Conservation (phyloP, 2,888 invertebrate genomes). For the Eremobia ochroleuca region DNA sequence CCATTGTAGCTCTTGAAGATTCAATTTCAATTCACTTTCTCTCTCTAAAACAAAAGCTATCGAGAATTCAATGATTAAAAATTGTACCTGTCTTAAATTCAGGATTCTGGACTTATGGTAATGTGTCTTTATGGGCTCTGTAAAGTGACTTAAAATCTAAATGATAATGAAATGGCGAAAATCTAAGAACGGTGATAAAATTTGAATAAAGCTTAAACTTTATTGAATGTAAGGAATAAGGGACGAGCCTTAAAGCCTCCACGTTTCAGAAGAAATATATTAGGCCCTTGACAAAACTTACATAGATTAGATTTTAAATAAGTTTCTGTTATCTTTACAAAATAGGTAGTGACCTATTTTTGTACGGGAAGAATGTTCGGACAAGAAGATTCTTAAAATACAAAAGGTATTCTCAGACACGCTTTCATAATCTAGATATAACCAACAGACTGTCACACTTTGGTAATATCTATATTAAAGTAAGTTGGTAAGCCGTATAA, state of each 20-base stretch:
- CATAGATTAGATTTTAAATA: slow-evolving; percentile 49
- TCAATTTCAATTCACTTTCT: not conserved
- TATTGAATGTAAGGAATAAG: slow-evolving; percentile 60
- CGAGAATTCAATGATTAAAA: slow-evolving; percentile 38
- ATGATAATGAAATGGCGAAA: slow-evolving; percentile 62
- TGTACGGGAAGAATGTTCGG: not conserved
- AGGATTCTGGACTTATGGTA: slow-evolving; percentile 45
- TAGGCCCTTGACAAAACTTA: slow-evolving; percentile 50
- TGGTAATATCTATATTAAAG: not conserved
- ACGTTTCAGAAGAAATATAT: slow-evolving; percentile 40
- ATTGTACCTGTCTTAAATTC: slow-evolving; percentile 37
- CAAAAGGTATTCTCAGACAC: not conserved
- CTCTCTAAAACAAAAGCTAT: slow-evolving; percentile 12
- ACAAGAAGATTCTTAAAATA: not conserved
- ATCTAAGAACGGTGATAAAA: slow-evolving; percentile 65
- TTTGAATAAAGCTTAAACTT: slow-evolving; percentile 65
- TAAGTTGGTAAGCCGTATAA: not conserved
- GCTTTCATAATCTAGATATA: too few relatives aligned
- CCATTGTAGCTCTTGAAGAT: not conserved
- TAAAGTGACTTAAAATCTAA: slow-evolving; percentile 55
- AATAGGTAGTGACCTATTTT: not conserved
- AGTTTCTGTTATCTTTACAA: slow-evolving; percentile 15
- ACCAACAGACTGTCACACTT: not conserved
- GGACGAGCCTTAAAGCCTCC: slow-evolving; percentile 15
- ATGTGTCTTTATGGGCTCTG: slow-evolving; percentile 52